Evolutionary conservation across 2,113 vertebrate species (phyloP), one percentile per base, ranked within the genome.

Genomic region (Phalacrocorax aristotelis): DNA sequence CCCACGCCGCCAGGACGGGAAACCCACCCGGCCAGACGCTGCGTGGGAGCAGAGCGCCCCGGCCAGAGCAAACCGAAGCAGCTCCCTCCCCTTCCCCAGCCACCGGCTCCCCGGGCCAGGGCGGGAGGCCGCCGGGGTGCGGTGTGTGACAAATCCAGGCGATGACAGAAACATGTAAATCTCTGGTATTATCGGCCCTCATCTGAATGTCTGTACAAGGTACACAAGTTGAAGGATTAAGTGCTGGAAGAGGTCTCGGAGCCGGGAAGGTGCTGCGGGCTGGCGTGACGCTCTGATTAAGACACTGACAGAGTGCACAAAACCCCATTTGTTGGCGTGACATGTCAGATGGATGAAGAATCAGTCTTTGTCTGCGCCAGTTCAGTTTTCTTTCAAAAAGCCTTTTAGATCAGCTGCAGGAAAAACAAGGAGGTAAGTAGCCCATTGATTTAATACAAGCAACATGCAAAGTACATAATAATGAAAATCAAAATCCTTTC

Each of bases 251-350:
- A 97, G 98, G 98, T 97, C 98, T 97, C 96, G 95, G 93, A 95
- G 97, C 97, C 92, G 92, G 96, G 97, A 97, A 89, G 74, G 98
- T 96, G 98, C 98, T 94, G 94, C 60, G 93, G 95, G 93, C 96
- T 98, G 98, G 98, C 72, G 98, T 98, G 98, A 98, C 98, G 98
- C 98, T 94, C 97, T 98, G 98, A 99, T 98, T 98, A 99, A 99
- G 98, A 98, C 98, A 78, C 98, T 99, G 99, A 99, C 99, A 98
- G 99, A 98, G 97, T 85, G 97, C 99, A 99, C 98, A 99, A 94
- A 99, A 98, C 98, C 97, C 98, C 98, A 97, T 99, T 98, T 98
- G 98, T 98, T 98, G 98, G 98, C 97, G 96, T 99, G 99, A 99
- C 99, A 98, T 97, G 98, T 98, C 98, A 98, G 98, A 98, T 91